phyloP scores from a whole-genome alignment of 2,888 invertebrate genomes.

The Criorhina ranunculi region DNA sequence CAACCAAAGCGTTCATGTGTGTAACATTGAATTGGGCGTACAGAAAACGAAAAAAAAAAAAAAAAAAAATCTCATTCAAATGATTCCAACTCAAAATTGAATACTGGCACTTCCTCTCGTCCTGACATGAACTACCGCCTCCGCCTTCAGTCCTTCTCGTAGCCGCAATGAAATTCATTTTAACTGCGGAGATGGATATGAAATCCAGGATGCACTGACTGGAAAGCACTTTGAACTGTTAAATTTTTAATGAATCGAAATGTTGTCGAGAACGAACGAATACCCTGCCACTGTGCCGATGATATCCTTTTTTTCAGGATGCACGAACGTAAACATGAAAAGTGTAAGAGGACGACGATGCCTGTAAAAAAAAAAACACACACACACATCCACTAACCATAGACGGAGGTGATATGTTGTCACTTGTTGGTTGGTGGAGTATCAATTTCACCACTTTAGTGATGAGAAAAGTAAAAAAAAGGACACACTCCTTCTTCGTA shows the following conservation, averaged over 20 bases:
- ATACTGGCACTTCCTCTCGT: conserved; percentile 61
- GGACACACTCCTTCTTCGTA: conserved; percentile 36
- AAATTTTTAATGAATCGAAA: conserved; percentile 84
- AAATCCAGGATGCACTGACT: conserved; percentile 79
- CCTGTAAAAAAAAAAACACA: conserved; percentile 17
- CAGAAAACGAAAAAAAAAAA: conserved; percentile 21
- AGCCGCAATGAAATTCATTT: conserved; percentile 77
- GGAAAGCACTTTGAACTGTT: conserved; percentile 84
- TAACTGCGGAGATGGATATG: conserved; percentile 69
- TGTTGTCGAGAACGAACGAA: conserved; percentile 77
- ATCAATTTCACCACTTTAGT: conserved; percentile 72
- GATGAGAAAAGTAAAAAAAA: conserved; percentile 44
- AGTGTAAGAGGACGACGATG: conserved; percentile 46
- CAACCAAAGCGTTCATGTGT: conserved; percentile 77
- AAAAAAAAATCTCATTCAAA: conserved; percentile 62
- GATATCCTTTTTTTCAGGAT: conserved; percentile 64
- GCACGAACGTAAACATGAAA: conserved; percentile 72
- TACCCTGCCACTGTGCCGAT: conserved; percentile 6
- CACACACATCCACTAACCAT: conserved; percentile 3
- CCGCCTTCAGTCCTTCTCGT: conserved; percentile 42
- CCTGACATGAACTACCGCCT: conserved; percentile 24
- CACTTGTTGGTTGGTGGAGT: conserved; percentile 76
- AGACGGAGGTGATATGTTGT: conserved; percentile 68
- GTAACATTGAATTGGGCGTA: conserved; percentile 67
- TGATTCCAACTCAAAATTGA: conserved; percentile 74